Base-by-base conservation (phyloP, 2,888 invertebrate genomes). In the Labia minor region DNA sequence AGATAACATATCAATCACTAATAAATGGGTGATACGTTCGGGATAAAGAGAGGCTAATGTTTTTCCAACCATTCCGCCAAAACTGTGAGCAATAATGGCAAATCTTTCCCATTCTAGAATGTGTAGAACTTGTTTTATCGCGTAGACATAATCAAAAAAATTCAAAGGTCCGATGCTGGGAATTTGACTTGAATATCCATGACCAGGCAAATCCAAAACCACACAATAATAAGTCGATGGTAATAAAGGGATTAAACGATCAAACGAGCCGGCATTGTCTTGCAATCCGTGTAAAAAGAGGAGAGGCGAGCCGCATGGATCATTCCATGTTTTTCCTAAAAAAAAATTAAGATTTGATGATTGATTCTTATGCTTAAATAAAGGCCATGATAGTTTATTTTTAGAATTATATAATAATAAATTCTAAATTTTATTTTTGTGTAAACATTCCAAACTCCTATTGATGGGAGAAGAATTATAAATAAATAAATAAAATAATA, bases 11-110 rank as follows among this genome's bases (percentile, higher is more conserved):
- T 82, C 82, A 8, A 82, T 61, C 71, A 78, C 70, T 37, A 82
- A 73, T 19, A 83, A 68, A 73, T 77, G 79, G 11, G 75, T 74
- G 10, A 82, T 74, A 70, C 73, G 72, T 61, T 75, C 74, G 1
- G 81, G 81, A 71, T 78, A 80, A 2, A 80, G n/a, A 61, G 77
- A 71, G 11, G 77, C 70, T 67, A 75, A 79, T 16, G 77, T 69
- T 2, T 75, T 65, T 14, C 77, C 78, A 37, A 81, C 66, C 64
- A 79, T 79, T 1, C 79, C 83, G 1, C 85, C 85, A 72, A 83
- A 78, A 72, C 79, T 78, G 66, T 81, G 80, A 4, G 77, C 78
- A 10, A 80, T 69, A 64, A 75, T 76, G 20, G 73, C 71, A 66
- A 76, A 77, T 33, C 72, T 73, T 1, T 75, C 69, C 81, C 81